These are phyloP conservation scores for Hyposoter dolosus DNA, from an alignment of 2,888 invertebrate species.

Conservation along the genomic window DNA sequence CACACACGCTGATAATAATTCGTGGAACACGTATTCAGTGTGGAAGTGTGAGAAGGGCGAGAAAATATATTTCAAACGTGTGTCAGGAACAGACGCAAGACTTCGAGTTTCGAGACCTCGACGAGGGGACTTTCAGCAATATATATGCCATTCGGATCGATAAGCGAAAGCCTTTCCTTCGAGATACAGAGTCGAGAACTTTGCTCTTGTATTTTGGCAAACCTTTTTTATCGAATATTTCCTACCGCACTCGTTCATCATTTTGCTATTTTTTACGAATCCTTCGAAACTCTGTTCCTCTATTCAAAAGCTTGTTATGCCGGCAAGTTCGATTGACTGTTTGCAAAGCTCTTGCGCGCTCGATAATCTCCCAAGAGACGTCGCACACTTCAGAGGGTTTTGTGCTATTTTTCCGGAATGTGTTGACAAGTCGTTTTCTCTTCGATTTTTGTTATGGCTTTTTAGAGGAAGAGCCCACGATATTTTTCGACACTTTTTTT, in stretches of 20 bases:
- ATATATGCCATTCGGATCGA: slow-evolving; percentile 63
- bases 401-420: not conserved
- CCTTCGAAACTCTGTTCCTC: not conserved
- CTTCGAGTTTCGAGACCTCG: slow-evolving; percentile 17
- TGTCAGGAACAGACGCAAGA: slow-evolving; percentile 64
- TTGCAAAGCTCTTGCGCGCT: not conserved
- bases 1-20: slow-evolving; percentile 13
- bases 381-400: not conserved
- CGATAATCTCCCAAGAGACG: not conserved
- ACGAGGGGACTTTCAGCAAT: slow-evolving; percentile 45
- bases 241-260: not conserved
- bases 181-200: slow-evolving; percentile 55
- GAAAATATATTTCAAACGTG: slow-evolving; percentile 69
- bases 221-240: not conserved
- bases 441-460: not conserved
- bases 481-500: slow-evolving; percentile 8
- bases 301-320: not conserved
- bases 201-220: slow-evolving; percentile 40
- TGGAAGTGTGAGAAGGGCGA: slow-evolving; percentile 46
- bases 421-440: not conserved
- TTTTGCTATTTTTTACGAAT: not conserved
- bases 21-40: slow-evolving; percentile 34
- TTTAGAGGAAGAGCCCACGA: not conserved
- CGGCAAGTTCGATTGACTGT: not conserved
- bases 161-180: slow-evolving; percentile 65